Evolutionary conservation across 1,140 invertebrate genomes (phyloP).

Genomic region (Microplitis demolitor): DNA sequence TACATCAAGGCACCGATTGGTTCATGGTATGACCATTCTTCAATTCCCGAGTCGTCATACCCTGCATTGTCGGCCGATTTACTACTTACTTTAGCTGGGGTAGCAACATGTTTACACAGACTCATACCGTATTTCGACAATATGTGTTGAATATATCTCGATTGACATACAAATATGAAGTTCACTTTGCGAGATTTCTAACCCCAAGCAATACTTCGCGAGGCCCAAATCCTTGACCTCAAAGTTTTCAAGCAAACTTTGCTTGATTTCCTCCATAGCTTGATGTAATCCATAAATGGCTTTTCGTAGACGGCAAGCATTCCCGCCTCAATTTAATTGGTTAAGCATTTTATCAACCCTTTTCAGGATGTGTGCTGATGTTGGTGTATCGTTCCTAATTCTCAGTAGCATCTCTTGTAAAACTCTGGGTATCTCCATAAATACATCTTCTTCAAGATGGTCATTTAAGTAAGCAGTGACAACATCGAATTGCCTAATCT

Average conservation of each 20-base stretch:
- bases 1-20: too few relatives aligned
- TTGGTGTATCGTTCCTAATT: background rate
- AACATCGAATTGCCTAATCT: background rate
- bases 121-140: constrained; percentile 38
- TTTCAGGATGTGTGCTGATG: too few relatives aligned
- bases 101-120: constrained; percentile 31
- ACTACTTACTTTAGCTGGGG: constrained; percentile 16
- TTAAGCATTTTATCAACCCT: background rate
- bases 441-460: background rate
- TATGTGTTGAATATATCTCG: constrained; percentile 24
- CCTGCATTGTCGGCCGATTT: too few relatives aligned
- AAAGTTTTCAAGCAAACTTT: background rate
- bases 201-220: constrained; percentile 69
- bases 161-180: constrained; percentile 19
- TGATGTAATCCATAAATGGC: constrained; percentile 50
- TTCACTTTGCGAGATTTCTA: constrained; percentile 22
- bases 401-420: background rate
- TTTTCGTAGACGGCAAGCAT: constrained; percentile 41
- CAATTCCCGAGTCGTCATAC: too few relatives aligned
- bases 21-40: too few relatives aligned
- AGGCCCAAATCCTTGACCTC: constrained; percentile 91
- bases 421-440: background rate
- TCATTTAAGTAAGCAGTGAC: background rate
- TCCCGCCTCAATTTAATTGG: constrained; percentile 15
- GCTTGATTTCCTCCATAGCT: constrained; percentile 27